phyloP scores from a whole-genome alignment of 2,797 vertebrate species.

The Loriculus beryllinus region DNA sequence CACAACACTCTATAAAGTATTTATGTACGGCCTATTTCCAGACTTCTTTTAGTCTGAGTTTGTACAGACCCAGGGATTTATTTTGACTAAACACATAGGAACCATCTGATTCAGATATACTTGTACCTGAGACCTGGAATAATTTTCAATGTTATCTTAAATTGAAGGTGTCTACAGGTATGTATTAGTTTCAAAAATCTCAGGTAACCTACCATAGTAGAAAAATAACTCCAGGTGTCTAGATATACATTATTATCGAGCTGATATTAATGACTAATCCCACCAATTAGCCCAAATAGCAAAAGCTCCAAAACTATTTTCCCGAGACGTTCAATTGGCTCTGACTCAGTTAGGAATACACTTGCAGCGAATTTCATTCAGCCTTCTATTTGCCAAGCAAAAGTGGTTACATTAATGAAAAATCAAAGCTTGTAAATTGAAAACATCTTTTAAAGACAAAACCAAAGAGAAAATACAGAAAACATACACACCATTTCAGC shows the following conservation, averaged over 20 bases:
- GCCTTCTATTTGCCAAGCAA: not conserved
- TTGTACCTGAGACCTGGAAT: not conserved
- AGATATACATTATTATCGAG: not conserved
- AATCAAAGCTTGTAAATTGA: conserved; percentile 32
- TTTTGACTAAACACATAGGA: not conserved
- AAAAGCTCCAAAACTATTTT: not conserved
- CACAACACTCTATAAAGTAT: conserved; percentile 33
- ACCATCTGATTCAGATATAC: not conserved
- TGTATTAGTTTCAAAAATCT: not conserved
- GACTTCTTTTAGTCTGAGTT: not conserved
- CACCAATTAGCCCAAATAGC: not conserved
- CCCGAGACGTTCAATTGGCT: not conserved
- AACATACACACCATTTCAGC: not conserved
- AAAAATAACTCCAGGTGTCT: conserved; percentile 3
- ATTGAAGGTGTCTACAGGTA: not conserved
- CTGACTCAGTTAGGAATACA: not conserved
- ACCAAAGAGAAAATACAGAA: not conserved
- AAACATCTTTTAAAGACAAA: not conserved
- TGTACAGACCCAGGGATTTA: not conserved
- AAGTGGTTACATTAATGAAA: conserved; percentile 36
- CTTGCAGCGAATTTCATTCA: not conserved
- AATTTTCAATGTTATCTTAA: not conserved
- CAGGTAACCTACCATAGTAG: not conserved
- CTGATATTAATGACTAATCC: conserved; percentile 2
- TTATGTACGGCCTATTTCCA: not conserved